Evolutionary conservation across 2,113 vertebrate genomes (phyloP), one percentile per base, ranked within the genome.

Genomic region (Dasyprocta punctata): DNA sequence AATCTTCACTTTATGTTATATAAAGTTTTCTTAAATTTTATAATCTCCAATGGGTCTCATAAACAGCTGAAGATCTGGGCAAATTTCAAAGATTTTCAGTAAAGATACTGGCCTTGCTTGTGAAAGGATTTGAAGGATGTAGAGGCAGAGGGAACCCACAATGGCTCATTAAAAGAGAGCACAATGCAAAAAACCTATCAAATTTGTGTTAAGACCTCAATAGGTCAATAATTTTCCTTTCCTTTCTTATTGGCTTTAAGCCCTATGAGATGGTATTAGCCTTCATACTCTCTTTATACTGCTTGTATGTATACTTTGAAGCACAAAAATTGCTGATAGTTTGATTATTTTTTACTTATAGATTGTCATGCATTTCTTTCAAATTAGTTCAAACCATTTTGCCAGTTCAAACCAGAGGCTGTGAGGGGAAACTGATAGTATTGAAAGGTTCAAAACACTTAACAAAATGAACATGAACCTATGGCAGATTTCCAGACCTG

Each of bases 391-490:
- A 49, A 36, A 33, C 14, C 4, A 0, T 58, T 63, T 19, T 9
- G 2, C 14, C 1, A 3, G 0, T 3, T 69, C 36, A 20, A 71
- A 16, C 3, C 13, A 69, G 56, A 69, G 47, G 20, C 19, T 58
- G 20, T 58, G 0, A 36, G 7, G 20, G 56, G 30, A 90, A 90
- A 41, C 0, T 12, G 56, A 19, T 11, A 4, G 4, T 4, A 11
- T 2, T 20, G 28, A 56, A 36, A 61, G 26, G 3, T 24, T 87
- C 54, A 84, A 44, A 49, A n/a, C 9, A 85, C 7, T 33, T 8
- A 0, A 1, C 7, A n/a, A 17, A 12, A 33, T 14, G 7, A 44
- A 30, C 12, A 0, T 0, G 4, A 71, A 12, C 38, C 2, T 14
- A 0, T 16, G 60, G 0, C 9, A 14, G 1, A 1, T 20, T 65